Percentiles rank a stretch among this genome's conserved stretches.
phyloP scores from a whole-genome alignment of 2,797 vertebrate genomes.

The Holocentrus rufus region DNA sequence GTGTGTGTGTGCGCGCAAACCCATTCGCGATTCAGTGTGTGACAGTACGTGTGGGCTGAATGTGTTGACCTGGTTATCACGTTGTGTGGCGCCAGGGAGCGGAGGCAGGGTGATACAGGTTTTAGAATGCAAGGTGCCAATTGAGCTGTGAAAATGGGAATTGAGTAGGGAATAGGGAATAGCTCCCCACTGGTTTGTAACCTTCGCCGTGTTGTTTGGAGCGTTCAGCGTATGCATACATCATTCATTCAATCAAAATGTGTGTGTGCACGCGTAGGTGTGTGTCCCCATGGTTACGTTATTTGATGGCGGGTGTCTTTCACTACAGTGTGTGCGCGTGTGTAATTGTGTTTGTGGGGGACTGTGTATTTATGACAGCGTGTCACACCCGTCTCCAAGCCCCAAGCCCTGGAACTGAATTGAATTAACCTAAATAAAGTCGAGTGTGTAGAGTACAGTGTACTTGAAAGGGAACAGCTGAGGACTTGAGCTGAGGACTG shows the following conservation, averaged over 20 bases:
- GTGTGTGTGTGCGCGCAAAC: constrained; percentile 19
- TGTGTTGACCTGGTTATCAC: constrained; percentile 72
- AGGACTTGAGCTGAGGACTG: constrained; percentile 51
- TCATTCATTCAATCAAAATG: constrained; percentile 69
- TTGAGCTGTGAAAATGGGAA: constrained; percentile 82
- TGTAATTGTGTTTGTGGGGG: constrained; percentile 51
- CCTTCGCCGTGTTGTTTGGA: constrained; percentile 70
- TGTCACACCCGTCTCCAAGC: constrained; percentile 62
- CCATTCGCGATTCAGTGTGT: constrained; percentile 7
- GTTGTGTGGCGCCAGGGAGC: constrained; percentile 39
- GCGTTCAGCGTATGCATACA: constrained; percentile 63
- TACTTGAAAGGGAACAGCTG: constrained; percentile 63
- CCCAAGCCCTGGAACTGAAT: constrained; percentile 72
- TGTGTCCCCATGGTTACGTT: constrained; percentile 47
- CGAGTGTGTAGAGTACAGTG: constrained; percentile 49
- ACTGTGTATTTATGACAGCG: constrained; percentile 62
- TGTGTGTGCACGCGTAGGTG: constrained; percentile 26
- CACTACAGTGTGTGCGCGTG: constrained; percentile 17
- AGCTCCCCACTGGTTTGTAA: constrained; percentile 68
- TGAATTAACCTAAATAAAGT: constrained; percentile 81
- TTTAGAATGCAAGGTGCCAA: constrained; percentile 78
- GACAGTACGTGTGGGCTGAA: constrained; percentile 41
- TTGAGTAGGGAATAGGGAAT: constrained; percentile 83
- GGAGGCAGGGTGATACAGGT: constrained; percentile 57
- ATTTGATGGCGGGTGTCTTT: constrained; percentile 39